Conservation (phyloP, 2,113 vertebrate species). For the Stictonetta naevosa region DNA sequence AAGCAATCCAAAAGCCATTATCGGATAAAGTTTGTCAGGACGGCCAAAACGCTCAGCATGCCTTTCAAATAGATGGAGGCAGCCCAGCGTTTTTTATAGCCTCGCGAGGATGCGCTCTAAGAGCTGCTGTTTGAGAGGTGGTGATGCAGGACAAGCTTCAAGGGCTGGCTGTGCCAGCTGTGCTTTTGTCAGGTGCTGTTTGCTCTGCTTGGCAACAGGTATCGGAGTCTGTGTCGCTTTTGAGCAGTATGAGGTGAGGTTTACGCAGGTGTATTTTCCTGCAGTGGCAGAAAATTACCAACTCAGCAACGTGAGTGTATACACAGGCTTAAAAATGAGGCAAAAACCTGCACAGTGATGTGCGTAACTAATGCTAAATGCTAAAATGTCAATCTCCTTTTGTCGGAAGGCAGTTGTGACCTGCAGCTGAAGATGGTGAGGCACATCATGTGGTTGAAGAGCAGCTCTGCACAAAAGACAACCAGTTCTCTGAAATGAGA, state of each 20-base stretch:
- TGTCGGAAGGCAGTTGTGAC: neutral
- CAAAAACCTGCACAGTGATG: fast-evolving
- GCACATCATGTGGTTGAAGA: fast-evolving
- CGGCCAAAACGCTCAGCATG: neutral
- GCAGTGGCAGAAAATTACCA: neutral
- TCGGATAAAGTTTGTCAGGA: neutral
- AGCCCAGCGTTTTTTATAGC: neutral
- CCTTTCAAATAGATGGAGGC: neutral
- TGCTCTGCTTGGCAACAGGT: neutral
- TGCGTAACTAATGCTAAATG: no score
- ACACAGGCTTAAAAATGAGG: fast-evolving
- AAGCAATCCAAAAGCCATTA: neutral
- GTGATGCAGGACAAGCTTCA: neutral
- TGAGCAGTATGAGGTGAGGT: neutral
- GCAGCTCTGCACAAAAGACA: neutral
- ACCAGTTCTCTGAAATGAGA: fast-evolving
- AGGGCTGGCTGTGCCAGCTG: neutral
- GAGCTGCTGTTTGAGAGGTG: neutral
- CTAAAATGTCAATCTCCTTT: neutral
- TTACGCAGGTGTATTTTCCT: neutral
- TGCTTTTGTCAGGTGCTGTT: neutral
- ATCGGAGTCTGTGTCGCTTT: neutral
- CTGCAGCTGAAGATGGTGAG: neutral
- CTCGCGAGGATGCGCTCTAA: neutral
- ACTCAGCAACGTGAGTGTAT: neutral